Base-by-base conservation (phyloP, 2,888 invertebrate genomes). In the Galerucella calmariensis region DNA sequence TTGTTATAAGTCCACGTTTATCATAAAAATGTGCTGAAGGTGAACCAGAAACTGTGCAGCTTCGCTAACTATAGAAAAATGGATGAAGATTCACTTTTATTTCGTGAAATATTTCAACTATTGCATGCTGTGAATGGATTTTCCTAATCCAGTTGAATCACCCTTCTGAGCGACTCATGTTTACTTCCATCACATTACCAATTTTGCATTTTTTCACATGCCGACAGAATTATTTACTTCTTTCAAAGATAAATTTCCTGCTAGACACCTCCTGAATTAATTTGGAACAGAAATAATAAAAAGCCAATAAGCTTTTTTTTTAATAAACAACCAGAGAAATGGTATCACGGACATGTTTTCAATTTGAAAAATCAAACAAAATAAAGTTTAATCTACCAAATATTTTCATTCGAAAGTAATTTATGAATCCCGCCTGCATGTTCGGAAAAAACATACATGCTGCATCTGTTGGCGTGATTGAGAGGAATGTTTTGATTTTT, bases 401-500 rank as follows among this genome's bases (percentile, higher is more conserved):
- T 62, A 63, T 41, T 62, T 35, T 61, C 48, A 48, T 58, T 69
- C 12, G n/a, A 48, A 69, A 35, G 46, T 41, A 62, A 69, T 69
- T 69, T 69, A 69, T 35, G 53, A 46, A 65, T 8, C 24, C 41
- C 20, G 58, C 24, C 20, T 48, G 35, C 20, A 46, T 4, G 8
- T 63, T 63, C 0, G n/a, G 14, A 63, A 63, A 63, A 63, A 20
- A 63, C 4, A 63, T 16, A 44, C 41, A n/a, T 63, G 27, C 35
- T 61, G 61, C 16, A 62, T 62, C 14, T 65, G 35, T 61, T 20
- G n/a, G 63, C 62, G 53, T 69, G 69, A 69, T 69, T 69, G 63
- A 69, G 69, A 69, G 63, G 51, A 53, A 53, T 69, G 69, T 69
- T 69, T 69, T 69, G 69, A 69, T 69, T 63, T 69, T 68, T 69